A percentile compares a stretch with the other conserved stretches of the same genome.
These are phyloP conservation scores for Castor canadensis DNA, from an alignment of 2,113 vertebrate genomes.

Conservation along the genomic window DNA sequence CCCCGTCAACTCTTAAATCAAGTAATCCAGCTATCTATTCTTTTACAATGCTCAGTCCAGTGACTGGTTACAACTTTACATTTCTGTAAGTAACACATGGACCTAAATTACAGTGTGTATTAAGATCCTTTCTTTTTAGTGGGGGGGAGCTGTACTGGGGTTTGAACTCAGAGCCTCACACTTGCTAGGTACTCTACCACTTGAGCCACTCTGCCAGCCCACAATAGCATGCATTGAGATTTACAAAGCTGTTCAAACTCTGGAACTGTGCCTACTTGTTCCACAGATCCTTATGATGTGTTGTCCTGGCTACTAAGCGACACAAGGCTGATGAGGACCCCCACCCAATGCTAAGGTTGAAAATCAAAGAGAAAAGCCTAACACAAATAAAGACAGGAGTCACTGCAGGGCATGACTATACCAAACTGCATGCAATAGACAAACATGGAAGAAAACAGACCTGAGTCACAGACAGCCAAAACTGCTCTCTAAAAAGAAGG, in stretches of 20 bases:
- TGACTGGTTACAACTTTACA: not conserved
- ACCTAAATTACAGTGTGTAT: not conserved
- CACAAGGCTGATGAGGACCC: not conserved
- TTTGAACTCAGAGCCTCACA: too few species aligned
- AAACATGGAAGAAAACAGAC: not conserved
- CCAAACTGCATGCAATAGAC: not conserved
- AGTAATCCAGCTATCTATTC: not conserved
- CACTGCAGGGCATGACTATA: not conserved
- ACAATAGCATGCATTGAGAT: not conserved
- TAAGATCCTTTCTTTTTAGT: too few species aligned
- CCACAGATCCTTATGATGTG: not conserved
- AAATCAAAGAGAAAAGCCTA: not conserved
- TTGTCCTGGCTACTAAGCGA: not conserved
- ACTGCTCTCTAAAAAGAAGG: not conserved
- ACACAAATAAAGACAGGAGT: not conserved
- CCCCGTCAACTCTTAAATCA: not conserved
- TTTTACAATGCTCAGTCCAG: not conserved
- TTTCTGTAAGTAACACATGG: not conserved
- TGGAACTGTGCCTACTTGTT: not conserved
- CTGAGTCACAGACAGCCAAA: not conserved
- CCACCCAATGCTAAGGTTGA: not conserved
- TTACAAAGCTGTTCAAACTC: not conserved
- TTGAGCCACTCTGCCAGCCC: too few species aligned
- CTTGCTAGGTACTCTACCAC: too few species aligned
- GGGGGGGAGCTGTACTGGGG: too few species aligned